These are phyloP conservation scores for Formica aserva DNA, from an alignment of 2,888 invertebrate species.

Conservation along the genomic window DNA sequence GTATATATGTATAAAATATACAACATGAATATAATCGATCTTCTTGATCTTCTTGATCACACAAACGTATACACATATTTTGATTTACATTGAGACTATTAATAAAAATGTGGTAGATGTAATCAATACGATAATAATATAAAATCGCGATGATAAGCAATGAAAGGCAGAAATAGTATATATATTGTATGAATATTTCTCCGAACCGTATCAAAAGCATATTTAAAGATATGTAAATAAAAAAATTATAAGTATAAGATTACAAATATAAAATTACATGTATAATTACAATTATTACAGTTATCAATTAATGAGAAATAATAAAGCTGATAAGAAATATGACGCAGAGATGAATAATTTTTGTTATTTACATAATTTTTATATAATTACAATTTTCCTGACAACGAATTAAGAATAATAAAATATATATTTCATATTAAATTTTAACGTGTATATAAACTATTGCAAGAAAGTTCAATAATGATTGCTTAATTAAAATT, in stretches of 20 bases:
- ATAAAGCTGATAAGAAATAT: not conserved
- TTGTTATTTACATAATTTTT: not conserved
- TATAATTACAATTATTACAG: not conserved
- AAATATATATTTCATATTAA: not conserved
- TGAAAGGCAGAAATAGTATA: too few relatives aligned
- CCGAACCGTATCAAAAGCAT: too few relatives aligned
- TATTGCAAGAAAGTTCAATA: not conserved
- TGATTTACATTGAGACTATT: constrained; percentile 9
- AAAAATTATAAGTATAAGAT: too few relatives aligned
- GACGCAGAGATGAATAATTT: not conserved
- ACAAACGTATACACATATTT: not conserved
- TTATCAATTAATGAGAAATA: not conserved
- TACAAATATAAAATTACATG: not conserved
- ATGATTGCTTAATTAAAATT: constrained; percentile 7
- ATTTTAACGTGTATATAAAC: not conserved
- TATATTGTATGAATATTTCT: not conserved
- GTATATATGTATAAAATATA: too few relatives aligned
- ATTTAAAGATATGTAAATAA: too few relatives aligned
- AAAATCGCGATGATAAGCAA: not conserved
- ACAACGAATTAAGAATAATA: not conserved
- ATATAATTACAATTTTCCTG: not conserved
- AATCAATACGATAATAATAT: not conserved
- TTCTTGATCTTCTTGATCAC: not conserved
- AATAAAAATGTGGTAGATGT: constrained; percentile 1
- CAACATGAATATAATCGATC: not conserved